Evolutionary conservation across 2,797 vertebrate species (phyloP).

Genomic region (Eulemur coronatus): DNA sequence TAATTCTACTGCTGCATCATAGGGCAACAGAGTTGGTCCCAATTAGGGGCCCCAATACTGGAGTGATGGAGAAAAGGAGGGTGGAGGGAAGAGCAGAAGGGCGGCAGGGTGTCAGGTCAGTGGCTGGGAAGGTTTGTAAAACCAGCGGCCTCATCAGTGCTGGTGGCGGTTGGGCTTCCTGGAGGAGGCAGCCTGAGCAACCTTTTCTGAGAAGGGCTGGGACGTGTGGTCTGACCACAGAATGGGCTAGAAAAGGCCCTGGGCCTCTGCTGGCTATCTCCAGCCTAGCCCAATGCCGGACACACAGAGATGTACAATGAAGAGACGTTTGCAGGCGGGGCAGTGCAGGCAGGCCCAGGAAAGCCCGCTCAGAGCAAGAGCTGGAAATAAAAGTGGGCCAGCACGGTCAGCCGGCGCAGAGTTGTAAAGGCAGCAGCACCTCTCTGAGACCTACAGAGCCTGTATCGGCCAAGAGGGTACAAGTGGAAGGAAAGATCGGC

Average conservation of each 20-base stretch:
- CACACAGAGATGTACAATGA: background rate
- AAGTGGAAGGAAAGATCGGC: background rate
- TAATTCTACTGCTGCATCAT: background rate
- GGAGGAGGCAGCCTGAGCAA: background rate
- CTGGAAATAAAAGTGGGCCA: background rate
- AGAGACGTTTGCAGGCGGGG: background rate
- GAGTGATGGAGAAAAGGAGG: background rate
- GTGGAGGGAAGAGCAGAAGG: background rate
- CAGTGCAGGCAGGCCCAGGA: fast-evolving
- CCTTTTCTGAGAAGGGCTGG: background rate
- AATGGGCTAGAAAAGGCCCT: background rate
- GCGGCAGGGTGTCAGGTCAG: background rate
- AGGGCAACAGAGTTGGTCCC: background rate
- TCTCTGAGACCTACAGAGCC: background rate
- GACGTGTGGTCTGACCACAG: background rate
- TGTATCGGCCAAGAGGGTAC: background rate
- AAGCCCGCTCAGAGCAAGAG: background rate
- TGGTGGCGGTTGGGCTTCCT: background rate
- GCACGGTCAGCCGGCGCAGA: background rate
- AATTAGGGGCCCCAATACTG: background rate
- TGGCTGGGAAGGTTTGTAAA: background rate
- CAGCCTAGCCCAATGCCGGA: background rate
- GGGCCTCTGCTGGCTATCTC: background rate
- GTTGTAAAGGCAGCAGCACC: background rate
- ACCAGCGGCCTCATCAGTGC: background rate